A percentile compares a stretch with the other conserved stretches of the same genome.
Evolutionary conservation across 2,888 invertebrate genomes (phyloP).

Genomic region (Leptura quadrifasciata): DNA sequence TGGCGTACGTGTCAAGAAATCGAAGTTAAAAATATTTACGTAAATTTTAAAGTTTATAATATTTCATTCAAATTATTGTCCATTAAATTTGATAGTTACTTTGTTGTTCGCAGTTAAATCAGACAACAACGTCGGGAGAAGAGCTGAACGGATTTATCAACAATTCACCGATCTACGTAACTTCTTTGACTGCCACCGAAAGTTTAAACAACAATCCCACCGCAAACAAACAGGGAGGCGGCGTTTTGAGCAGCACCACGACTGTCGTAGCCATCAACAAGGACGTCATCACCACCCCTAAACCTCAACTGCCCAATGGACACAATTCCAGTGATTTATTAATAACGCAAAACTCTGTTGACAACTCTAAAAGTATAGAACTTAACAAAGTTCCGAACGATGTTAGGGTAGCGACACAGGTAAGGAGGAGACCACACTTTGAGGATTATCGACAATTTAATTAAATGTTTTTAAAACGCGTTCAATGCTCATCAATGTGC

Average conservation of each 20-base stretch:
- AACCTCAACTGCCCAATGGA: constrained; percentile 58
- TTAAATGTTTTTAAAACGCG: no score
- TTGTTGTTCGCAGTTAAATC: constrained; percentile 78
- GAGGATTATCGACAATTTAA: background rate
- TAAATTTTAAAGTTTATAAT: no score
- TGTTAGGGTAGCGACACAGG: constrained; percentile 58
- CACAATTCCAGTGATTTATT: constrained; percentile 60
- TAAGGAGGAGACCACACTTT: constrained; percentile 16
- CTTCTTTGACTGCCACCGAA: constrained; percentile 80
- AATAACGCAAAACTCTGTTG: constrained; percentile 63
- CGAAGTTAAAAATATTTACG: no score
- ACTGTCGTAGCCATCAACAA: constrained; percentile 70
- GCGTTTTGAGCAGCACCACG: constrained; percentile 70
- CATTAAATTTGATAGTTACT: background rate
- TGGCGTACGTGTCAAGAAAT: no score
- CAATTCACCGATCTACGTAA: constrained; percentile 89
- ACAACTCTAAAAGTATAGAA: constrained; percentile 43
- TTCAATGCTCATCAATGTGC: no score
- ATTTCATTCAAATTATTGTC: no score
- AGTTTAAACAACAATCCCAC: constrained; percentile 76
- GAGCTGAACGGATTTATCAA: constrained; percentile 89
- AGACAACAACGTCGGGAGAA: constrained; percentile 76
- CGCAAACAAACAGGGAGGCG: constrained; percentile 69
- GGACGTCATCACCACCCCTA: constrained; percentile 67
- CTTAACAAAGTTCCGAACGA: constrained; percentile 65